Conservation (phyloP, 2,797 vertebrate genomes). For the Megalops cyprinoides region DNA sequence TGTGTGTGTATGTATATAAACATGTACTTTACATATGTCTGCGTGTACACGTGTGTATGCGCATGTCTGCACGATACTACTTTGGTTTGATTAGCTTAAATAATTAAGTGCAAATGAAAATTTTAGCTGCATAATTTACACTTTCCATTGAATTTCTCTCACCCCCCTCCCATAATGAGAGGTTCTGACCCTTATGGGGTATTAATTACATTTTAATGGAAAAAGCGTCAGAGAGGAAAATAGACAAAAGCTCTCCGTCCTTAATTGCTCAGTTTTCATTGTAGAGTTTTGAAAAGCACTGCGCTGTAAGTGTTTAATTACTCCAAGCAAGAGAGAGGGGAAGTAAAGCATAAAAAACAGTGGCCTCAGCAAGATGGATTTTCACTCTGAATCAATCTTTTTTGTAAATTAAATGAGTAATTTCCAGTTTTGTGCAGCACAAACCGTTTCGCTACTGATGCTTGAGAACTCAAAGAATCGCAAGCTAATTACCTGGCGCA, state of each 20-base stretch:
- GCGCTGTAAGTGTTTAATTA: slow-evolving; percentile 13
- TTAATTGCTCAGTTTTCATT: slow-evolving; percentile 17
- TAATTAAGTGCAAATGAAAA: background rate
- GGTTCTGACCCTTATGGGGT: slow-evolving; percentile 3
- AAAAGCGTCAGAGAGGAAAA: slow-evolving; percentile 4
- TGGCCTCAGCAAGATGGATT: background rate
- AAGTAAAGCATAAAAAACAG: background rate
- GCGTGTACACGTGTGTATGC: background rate
- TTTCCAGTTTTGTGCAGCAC: background rate
- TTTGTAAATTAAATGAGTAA: background rate
- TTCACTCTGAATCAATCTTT: background rate
- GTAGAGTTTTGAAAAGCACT: background rate
- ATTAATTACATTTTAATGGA: slow-evolving; percentile 24
- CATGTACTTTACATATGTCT: background rate
- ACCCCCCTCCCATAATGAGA: background rate
- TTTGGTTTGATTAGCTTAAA: background rate
- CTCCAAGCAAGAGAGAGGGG: background rate
- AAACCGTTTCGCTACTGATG: background rate
- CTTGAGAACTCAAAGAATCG: background rate
- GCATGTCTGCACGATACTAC: no score
- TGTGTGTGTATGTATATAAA: background rate
- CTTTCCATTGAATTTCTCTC: background rate
- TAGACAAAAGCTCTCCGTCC: background rate
- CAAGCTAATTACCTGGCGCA: background rate
- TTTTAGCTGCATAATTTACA: background rate